Evolutionary conservation across 2,888 invertebrate species (phyloP).

Genomic region (Leptinotarsa tumamoca): DNA sequence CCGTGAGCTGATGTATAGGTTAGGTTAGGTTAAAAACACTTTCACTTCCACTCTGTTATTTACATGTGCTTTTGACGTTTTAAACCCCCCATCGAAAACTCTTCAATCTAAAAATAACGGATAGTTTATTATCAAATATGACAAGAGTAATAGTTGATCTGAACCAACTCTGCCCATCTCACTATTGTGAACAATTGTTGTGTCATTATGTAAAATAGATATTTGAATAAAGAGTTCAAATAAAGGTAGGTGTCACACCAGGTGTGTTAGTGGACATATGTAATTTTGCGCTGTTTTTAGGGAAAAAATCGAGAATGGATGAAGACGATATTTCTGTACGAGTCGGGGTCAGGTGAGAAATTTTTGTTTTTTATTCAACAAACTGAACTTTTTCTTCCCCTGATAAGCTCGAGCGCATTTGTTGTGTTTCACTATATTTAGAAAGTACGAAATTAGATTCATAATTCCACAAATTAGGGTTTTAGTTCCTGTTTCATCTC

Average conservation of each 20-base stretch:
- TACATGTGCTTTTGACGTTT: slow-evolving; percentile 47
- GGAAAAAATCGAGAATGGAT: slow-evolving; percentile 66
- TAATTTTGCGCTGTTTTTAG: slow-evolving; percentile 50
- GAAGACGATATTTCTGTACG: slow-evolving; percentile 77
- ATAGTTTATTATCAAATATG: slow-evolving; percentile 33
- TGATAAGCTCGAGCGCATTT: slow-evolving; percentile 26
- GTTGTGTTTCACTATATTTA: slow-evolving; percentile 44
- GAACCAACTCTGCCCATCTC: slow-evolving; percentile 42
- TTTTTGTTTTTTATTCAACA: slow-evolving; percentile 36
- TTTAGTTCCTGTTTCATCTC: slow-evolving; percentile 40
- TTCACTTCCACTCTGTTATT: slow-evolving; percentile 51
- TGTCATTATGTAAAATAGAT: slow-evolving; percentile 53
- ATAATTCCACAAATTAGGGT: slow-evolving; percentile 36
- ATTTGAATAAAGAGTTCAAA: slow-evolving; percentile 51
- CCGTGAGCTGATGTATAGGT: slow-evolving; percentile 45
- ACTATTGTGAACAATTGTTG: slow-evolving; percentile 46
- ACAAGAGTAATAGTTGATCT: slow-evolving; percentile 29
- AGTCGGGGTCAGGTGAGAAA: slow-evolving; percentile 75
- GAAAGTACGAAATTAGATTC: slow-evolving; percentile 43
- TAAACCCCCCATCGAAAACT: slow-evolving; percentile 28
- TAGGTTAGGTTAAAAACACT: slow-evolving; percentile 51
- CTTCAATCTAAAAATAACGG: slow-evolving; percentile 28
- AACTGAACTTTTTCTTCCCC: slow-evolving; percentile 21
- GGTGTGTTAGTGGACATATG: slow-evolving; percentile 50
- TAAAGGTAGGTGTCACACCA: slow-evolving; percentile 58